Base-by-base conservation (phyloP, 2,888 invertebrate genomes). In the Ochropleura leucogaster region DNA sequence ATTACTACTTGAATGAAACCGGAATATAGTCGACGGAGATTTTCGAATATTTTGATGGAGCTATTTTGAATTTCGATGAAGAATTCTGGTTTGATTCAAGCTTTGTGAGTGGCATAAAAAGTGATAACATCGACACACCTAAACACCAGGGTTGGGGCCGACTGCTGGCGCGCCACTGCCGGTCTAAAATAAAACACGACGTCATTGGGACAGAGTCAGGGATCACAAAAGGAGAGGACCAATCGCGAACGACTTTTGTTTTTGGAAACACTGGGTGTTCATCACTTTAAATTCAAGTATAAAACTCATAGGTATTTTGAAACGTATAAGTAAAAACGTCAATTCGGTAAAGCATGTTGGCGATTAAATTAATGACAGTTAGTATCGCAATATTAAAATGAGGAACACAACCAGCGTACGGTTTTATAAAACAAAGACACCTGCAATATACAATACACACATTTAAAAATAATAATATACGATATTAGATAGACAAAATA, bases 81-180 rank as follows among this genome's bases (percentile, higher is more conserved):
- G 40, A 62, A 67, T 82, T 85, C 82, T 80, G 77, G 87, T 88
- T 89, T 85, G 82, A 90, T 93, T 92, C 91, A 95, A 95, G 92
- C 93, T 90, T 90, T 91, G 94, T 92, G 90, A 90, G 82, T 87
- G 88, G 86, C 89, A 91, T 88, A 93, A 89, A 90, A 93, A 92
- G 89, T 92, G 95, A 93, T 93, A 95, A 96, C 96, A 96, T 95
- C 96, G 96, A 97, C 96, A 97, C 96, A 96, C 96, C 96, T 96
- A 96, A 96, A 96, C 94, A 96, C 96, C 93, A 96, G 96, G 93
- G 96, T 96, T 90, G 96, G 96, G 89, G 96, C 96, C 79, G 96
- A 96, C 96, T 96, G 96, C 96, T 96, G 96, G 84, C 96, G 95
- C 94, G 96, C 95, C 95, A 96, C 96, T 91, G 96, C 95, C 90